Evolutionary conservation across 1,140 invertebrate genomes (phyloP), one percentile per base, ranked within the genome.

Genomic region (Drosophila grimshawi): DNA sequence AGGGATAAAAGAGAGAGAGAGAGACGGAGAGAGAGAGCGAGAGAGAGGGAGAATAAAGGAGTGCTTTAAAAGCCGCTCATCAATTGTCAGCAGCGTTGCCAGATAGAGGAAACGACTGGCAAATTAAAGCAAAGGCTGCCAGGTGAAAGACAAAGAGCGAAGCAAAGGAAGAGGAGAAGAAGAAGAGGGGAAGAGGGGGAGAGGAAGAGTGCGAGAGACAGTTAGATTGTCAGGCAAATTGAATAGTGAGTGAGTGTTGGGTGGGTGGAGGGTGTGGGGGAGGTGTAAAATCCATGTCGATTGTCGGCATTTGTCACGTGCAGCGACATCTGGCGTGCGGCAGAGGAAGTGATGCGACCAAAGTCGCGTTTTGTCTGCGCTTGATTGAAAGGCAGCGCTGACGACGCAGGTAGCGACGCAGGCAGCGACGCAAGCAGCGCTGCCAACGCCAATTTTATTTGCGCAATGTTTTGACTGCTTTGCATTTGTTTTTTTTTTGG

Each of bases 301-400:
- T 86, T 86, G 83, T 88, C 68, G 82, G 76, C 83, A 76, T 88
- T 88, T 86, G 83, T 88, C 85, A 83, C 77, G 66, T 78, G 72
- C 85, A 80, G 68, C 65, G 82, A 86, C 82, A 86, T 52, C 69
- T 67, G 63, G 63, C 57, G 71, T 62, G 51, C 35, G 57, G 37
- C 64, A 35, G 68, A 39, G 45, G 60, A 66, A 66, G 55, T 61
- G 71, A 45, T 56, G 71, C 65, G 59, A 45, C 57, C 71, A 45
- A 69, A 74, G 65, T 56, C 76, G 76, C 78, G 71, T 65, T 74
- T 77, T 74, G 83, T 77, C 76, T 86, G 67, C 67, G 64, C 83
- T 88, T 88, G 83, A 88, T 88, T 88, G 83, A 88, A 89, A 80
- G 70, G 80, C 39, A 43, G 4, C 10, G 10, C 35, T 2, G 7